Evolutionary conservation across 2,797 vertebrate genomes (phyloP).

Genomic region (Brachymystax lenok): DNA sequence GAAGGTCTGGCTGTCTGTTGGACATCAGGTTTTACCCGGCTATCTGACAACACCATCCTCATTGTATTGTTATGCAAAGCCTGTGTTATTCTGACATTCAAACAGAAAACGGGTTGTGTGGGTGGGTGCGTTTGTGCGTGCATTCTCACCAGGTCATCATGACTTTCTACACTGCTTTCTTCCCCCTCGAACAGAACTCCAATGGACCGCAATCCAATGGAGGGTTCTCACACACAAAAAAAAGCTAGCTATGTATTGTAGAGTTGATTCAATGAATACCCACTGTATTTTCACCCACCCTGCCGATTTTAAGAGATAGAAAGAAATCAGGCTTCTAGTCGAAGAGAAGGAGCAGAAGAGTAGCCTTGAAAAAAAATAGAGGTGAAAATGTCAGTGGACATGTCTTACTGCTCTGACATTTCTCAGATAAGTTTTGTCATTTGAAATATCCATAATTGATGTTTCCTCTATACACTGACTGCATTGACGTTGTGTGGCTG

Average conservation of each 20-base stretch:
- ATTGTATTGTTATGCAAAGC: constrained; percentile 61
- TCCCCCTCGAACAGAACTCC: too few species aligned
- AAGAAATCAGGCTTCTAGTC: constrained; percentile 12
- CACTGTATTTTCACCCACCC: constrained; percentile 29
- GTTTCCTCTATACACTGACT: constrained; percentile 44
- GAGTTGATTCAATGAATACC: constrained; percentile 38
- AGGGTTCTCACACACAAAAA: constrained; percentile 6
- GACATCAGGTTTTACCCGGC: constrained; percentile 55
- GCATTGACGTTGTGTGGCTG: not conserved
- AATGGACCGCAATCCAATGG: not conserved
- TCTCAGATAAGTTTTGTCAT: constrained; percentile 56
- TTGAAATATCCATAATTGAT: constrained; percentile 64
- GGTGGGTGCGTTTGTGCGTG: constrained; percentile 7
- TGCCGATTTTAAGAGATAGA: constrained; percentile 33
- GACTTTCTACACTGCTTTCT: not conserved
- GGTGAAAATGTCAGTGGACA: constrained; percentile 47
- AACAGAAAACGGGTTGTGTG: not conserved
- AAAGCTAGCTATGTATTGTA: constrained; percentile 4
- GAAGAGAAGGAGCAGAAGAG: constrained; percentile 12
- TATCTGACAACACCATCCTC: constrained; percentile 65
- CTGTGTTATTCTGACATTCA: constrained; percentile 61
- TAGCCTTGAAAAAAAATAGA: constrained; percentile 22
- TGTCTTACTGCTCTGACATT: constrained; percentile 56
- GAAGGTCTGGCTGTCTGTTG: constrained; percentile 69
- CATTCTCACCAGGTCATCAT: not conserved